These are phyloP conservation scores for Pyrocoelia pectoralis DNA, from an alignment of 2,888 invertebrate genomes.

Conservation along the genomic window DNA sequence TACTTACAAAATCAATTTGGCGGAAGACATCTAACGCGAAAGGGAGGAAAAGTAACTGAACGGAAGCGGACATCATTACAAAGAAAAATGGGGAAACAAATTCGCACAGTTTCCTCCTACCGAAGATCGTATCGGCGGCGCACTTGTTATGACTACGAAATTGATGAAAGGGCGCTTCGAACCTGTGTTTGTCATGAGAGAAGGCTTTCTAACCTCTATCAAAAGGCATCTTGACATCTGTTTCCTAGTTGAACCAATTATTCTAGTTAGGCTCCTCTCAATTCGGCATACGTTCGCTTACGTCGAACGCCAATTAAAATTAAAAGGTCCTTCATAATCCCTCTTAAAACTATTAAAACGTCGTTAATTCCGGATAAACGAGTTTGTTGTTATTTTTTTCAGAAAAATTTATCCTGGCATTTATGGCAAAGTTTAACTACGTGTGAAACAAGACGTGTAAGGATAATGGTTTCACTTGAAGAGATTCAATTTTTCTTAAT, in stretches of 20 bases:
- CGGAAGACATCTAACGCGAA: too few relatives aligned
- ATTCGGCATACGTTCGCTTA: constrained; percentile 36
- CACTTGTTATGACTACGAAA: too few relatives aligned
- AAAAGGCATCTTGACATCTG: constrained; percentile 40
- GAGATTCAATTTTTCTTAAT: constrained; percentile 34
- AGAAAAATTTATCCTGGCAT: neutral
- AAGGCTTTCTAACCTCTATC: constrained; percentile 20
- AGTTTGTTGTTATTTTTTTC: too few relatives aligned
- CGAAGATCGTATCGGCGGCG: too few relatives aligned
- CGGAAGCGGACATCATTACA: too few relatives aligned
- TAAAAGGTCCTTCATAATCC: constrained; percentile 36
- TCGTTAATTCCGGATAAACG: too few relatives aligned
- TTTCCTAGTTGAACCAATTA: constrained; percentile 41
- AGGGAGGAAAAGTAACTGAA: too few relatives aligned
- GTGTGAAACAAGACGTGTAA: neutral
- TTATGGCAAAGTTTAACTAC: neutral
- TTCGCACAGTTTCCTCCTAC: too few relatives aligned
- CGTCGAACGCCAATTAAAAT: constrained; percentile 40
- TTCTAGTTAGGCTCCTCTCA: constrained; percentile 35
- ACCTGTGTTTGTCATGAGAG: constrained; percentile 5
- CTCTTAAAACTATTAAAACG: too few relatives aligned
- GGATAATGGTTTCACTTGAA: neutral
- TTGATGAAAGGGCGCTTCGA: neutral
- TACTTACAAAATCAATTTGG: too few relatives aligned
- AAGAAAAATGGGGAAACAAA: too few relatives aligned